A percentile compares a stretch with the other conserved stretches of the same genome.
These are phyloP conservation scores for Hypercompe scribonia DNA, from an alignment of 2,888 invertebrate species.

Conservation along the genomic window DNA sequence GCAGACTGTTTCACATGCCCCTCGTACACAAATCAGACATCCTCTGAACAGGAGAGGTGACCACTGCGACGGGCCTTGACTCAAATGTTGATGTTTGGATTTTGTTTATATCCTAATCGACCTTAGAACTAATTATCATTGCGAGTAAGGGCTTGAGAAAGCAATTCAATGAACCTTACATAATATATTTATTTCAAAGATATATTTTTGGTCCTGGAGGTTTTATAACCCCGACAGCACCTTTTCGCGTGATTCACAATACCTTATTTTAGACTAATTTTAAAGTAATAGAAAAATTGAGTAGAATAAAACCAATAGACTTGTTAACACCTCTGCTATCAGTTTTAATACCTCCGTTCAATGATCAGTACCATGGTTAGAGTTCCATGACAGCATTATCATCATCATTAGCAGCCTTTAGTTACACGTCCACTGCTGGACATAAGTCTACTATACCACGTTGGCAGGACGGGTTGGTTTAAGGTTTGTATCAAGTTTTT, in stretches of 20 bases:
- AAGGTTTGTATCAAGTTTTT: no score
- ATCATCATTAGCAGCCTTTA: no score
- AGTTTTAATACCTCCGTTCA: background rate
- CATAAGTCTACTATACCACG: no score
- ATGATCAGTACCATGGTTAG: no score
- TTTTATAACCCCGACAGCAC: background rate
- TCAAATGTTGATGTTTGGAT: no score
- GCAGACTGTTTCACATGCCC: background rate
- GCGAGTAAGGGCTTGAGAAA: background rate
- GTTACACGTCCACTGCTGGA: no score
- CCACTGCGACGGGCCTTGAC: background rate
- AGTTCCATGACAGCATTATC: no score
- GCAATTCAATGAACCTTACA: background rate
- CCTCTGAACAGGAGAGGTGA: background rate
- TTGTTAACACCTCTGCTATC: background rate
- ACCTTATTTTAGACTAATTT: background rate
- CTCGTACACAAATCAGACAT: background rate
- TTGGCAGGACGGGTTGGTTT: no score
- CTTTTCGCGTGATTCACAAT: background rate
- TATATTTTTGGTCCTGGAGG: background rate
- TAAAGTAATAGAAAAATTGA: background rate
- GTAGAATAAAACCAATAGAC: background rate
- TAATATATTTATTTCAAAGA: background rate
- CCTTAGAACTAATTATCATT: background rate
- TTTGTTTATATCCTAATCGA: no score